Percentiles rank a stretch among this genome's conserved stretches.
Evolutionary conservation across 1,140 invertebrate genomes (phyloP).

Genomic region (Drosophila ficusphila): DNA sequence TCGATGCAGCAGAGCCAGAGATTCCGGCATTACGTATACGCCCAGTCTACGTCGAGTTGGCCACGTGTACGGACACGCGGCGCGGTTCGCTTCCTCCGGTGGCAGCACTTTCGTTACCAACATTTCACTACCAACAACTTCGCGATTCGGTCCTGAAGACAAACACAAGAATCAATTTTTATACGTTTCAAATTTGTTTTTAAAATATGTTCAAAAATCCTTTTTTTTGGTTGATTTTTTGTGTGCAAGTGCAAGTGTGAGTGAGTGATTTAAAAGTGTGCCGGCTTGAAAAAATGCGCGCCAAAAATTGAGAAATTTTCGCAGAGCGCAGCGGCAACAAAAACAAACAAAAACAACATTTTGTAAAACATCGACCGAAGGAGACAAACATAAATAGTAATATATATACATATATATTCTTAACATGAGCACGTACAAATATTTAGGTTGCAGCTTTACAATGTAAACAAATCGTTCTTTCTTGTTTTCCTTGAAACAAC

Average conservation of each 20-base stretch:
- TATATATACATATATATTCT: not conserved
- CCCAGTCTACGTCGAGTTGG: constrained; percentile 68
- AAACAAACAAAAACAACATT: not conserved
- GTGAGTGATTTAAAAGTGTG: constrained; percentile 21
- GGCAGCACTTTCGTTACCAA: not conserved
- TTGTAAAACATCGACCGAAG: not conserved
- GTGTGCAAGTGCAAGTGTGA: constrained; percentile 4
- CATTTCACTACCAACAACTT: constrained; percentile 8
- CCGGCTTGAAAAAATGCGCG: constrained; percentile 48
- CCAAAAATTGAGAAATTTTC: constrained; percentile 49
- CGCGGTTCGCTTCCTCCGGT: constrained; percentile 13
- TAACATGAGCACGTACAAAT: not conserved
- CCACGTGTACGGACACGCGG: constrained; percentile 72
- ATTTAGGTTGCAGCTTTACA: not conserved
- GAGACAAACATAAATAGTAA: constrained; percentile 26
- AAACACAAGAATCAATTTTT: not conserved
- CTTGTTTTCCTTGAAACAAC: constrained; percentile 8
- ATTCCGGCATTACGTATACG: constrained; percentile 17
- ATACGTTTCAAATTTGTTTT: not conserved
- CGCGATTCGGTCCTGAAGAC: not conserved
- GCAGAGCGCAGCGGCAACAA: constrained; percentile 1
- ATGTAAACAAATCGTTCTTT: constrained; percentile 24
- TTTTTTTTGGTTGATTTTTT: constrained; percentile 22
- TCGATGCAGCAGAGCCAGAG: constrained; percentile 55
- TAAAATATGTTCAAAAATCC: not conserved